Conservation (phyloP, 2,888 invertebrate species). For the Branchellion lobata region DNA sequence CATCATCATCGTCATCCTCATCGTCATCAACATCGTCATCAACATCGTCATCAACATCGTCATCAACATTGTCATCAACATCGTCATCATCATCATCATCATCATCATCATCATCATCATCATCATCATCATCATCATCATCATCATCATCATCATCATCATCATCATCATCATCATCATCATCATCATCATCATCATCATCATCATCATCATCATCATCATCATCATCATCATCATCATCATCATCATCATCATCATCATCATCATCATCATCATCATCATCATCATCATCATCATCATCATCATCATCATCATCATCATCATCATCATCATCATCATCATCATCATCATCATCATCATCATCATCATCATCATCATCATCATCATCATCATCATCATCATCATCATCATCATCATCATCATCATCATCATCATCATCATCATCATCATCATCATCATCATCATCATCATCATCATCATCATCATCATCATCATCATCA, state of each 20-base stretch:
- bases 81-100: too few species aligned
- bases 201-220: slow-evolving; percentile 32
- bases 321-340: slow-evolving; percentile 43
- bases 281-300: slow-evolving; percentile 35
- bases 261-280: slow-evolving; percentile 41
- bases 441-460: slow-evolving; percentile 24
- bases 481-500: slow-evolving; percentile 34
- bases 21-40: too few species aligned
- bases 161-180: slow-evolving; percentile 27
- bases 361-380: neutral
- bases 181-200: slow-evolving; percentile 35
- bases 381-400: slow-evolving; percentile 16
- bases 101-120: slow-evolving; percentile 17
- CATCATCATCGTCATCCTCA: slow-evolving; percentile 2
- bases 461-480: slow-evolving; percentile 35
- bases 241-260: slow-evolving; percentile 25
- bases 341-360: slow-evolving; percentile 13
- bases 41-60: too few species aligned
- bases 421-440: slow-evolving; percentile 33
- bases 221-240: slow-evolving; percentile 24
- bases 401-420: slow-evolving; percentile 8
- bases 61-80: too few species aligned
- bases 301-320: slow-evolving; percentile 40
- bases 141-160: slow-evolving; percentile 33
- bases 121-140: slow-evolving; percentile 3